Base-by-base conservation (phyloP, 2,797 vertebrate species). In the Gymnopithys bicolor region DNA sequence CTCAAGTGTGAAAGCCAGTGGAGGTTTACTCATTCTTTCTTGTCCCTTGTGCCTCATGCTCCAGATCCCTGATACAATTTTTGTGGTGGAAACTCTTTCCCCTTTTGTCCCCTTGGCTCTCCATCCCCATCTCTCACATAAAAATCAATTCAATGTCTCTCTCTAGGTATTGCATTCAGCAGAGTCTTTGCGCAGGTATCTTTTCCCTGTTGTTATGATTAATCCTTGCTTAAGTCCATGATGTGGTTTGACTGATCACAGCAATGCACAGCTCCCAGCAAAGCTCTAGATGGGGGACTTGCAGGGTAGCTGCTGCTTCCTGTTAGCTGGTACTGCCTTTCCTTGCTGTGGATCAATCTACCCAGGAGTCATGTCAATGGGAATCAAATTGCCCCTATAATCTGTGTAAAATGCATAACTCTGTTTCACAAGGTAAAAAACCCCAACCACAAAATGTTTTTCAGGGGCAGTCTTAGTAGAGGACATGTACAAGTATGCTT, bases 91-190 rank as follows among this genome's bases (percentile, higher is more conserved):
- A 74, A 32, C 35, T 58, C 18, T 53, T 88, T 51, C 28, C 21
- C 6, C 19, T 73, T 90, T 43, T 5, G 0, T 49, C 49, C 11
- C 7, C 21, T 63, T 73, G 45, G 24, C 35, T 73, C 41, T 41
- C 14, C 24, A 32, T 39, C 25, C 5, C 6, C 22, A 46, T 15
- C 22, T 46, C 9, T 63, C 69, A 32, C 18, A 9, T 60, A 10
- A 64, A n/a, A 60, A 35, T 87, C 46, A 8, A 0, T n/a, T 62
- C 0, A 0, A 4, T 9, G 4, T 46, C 21, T 63, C 39, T 73
- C 19, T 55, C 23, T n/a, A 39, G 24, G 39, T 41, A 68, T 13
- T 13, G 67, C 74, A 81, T 1, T 2, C 25, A 71, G 53, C 41
- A 68, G 10, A 39, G 24, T 18, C 24, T 87, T 75, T 56, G 30